Base-by-base conservation (phyloP, 1,140 invertebrate species). In the Macrobrachium rosenbergii region DNA sequence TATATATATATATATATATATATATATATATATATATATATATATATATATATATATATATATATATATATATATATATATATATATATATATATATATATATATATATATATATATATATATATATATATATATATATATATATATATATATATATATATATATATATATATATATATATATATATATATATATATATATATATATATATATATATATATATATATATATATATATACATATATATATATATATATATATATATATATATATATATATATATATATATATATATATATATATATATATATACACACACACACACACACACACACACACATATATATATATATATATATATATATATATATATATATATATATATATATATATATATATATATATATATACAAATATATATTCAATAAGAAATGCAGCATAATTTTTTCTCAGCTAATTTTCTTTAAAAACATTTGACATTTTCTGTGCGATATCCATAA, bases 201-300 rank as follows among this genome's bases (percentile, higher is more conserved):
- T 52, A 52, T 52, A 52, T 52, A 52, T 52, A 52, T 52, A 52
- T 52, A 52, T 52, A 52, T 52, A 52, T 52, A 52, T 52, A 52
- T 52, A 52, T 52, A 52, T 52, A 52, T 52, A 52, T 52, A 52
- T 52, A 52, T 52, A 52, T 10, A 52, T 52, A 52, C 10, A 52
- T 23, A 67, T 67, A 67, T 67, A 67, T 67, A 67, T 67, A 67
- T 67, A 67, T 67, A 67, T 67, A 67, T 67, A 67, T 67, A 67
- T 67, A 67, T 67, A 67, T 67, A 67, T 67, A 67, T 67, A 67
- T 67, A 67, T 67, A 67, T 67, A 67, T 67, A 67, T 67, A 72
- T 21, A 72, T 72, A 72, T 72, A 72, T 28, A 23, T 28, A 72
- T 72, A 72, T 72, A 72, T 72, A 28, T 10, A 72, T 28, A 72